Evolutionary conservation across 2,797 vertebrate genomes (phyloP).

Genomic region (Brotogeris chrysoptera): DNA sequence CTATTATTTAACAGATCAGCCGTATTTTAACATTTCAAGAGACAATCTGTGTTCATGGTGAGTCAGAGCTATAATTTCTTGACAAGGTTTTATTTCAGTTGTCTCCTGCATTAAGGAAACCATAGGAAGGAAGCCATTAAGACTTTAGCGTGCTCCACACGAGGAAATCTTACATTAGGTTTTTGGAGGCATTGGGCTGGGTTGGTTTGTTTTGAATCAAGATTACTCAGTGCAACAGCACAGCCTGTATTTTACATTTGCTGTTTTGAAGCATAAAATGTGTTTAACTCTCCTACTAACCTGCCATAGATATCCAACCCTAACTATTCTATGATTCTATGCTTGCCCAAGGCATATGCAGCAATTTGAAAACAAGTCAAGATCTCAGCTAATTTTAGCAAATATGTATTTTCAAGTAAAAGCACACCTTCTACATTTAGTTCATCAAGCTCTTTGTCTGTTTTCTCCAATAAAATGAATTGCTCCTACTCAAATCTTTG

Average conservation of each 20-base stretch:
- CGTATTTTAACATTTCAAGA: slow-evolving; percentile 42
- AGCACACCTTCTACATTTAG: neutral
- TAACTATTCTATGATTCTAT: neutral
- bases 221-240: neutral
- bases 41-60: neutral
- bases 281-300: neutral
- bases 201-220: neutral
- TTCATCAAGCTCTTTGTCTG: neutral
- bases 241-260: neutral
- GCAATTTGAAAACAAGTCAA: neutral
- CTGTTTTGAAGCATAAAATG: neutral
- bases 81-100: slow-evolving; percentile 28
- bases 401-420: neutral
- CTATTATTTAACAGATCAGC: neutral
- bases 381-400: neutral
- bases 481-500: neutral
- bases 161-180: neutral
- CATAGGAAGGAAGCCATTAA: neutral
- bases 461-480: neutral
- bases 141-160: neutral
- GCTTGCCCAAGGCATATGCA: neutral
- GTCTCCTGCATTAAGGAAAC: slow-evolving; percentile 3
- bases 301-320: neutral
- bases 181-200: neutral
- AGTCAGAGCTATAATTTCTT: slow-evolving; percentile 18